Percentiles rank a stretch among this genome's conserved stretches.
Conservation (phyloP, 2,888 invertebrate species). For the Hydriomena furcata region DNA sequence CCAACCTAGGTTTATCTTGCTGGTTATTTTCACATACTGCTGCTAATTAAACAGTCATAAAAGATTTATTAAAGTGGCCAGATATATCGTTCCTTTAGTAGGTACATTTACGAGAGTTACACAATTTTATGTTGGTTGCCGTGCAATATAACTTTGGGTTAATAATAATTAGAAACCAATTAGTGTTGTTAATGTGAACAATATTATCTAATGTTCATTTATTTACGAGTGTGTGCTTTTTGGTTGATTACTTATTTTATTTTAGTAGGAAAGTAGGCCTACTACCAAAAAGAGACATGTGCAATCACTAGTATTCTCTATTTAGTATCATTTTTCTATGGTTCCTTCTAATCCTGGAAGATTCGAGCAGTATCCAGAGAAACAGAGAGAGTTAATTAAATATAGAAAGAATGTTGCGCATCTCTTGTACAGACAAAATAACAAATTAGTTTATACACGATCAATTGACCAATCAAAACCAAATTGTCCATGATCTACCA, state of each 20-base stretch:
- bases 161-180: conserved; percentile 36
- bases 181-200: conserved; percentile 35
- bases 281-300: too few species aligned
- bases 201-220: conserved; percentile 19
- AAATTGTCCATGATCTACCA: too few species aligned
- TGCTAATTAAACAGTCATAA: conserved; percentile 70
- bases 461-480: too few species aligned
- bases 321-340: too few species aligned
- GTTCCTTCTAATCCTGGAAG: too few species aligned
- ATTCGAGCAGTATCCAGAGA: too few species aligned
- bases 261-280: too few species aligned
- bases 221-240: not conserved
- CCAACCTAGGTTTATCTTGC: conserved; percentile 20
- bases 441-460: too few species aligned
- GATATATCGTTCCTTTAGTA: conserved; percentile 45
- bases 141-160: conserved; percentile 32
- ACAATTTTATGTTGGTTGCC: conserved; percentile 38
- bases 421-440: too few species aligned
- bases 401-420: too few species aligned
- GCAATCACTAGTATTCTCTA: too few species aligned
- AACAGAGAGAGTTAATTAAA: too few species aligned
- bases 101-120: conserved; percentile 46
- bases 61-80: conserved; percentile 58
- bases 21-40: conserved; percentile 51
- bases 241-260: not conserved